A percentile compares a stretch with the other conserved stretches of the same genome.
These are phyloP conservation scores for Stenotaenia linearis DNA, from an alignment of 2,888 invertebrate genomes.

Conservation along the genomic window DNA sequence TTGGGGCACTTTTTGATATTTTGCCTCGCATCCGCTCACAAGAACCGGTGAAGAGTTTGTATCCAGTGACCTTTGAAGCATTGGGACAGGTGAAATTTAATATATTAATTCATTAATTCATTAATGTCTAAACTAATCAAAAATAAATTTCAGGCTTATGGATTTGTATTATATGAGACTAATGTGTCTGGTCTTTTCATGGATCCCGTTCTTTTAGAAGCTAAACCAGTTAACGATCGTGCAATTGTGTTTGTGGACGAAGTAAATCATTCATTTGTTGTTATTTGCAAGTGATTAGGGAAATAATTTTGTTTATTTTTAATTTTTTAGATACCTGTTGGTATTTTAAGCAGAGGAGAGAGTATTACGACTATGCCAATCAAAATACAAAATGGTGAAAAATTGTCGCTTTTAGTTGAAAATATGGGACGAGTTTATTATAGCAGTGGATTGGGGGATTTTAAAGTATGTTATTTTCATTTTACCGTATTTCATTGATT, in stretches of 20 bases:
- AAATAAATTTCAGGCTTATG: conserved; percentile 48
- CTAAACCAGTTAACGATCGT: conserved; percentile 60
- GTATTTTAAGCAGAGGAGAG: conserved; percentile 43
- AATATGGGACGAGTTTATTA: conserved; percentile 78
- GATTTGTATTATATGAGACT: conserved; percentile 61
- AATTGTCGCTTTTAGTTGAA: conserved; percentile 56
- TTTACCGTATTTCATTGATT: no score
- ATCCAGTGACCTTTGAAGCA: conserved; percentile 59
- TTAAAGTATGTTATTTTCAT: conserved; percentile 38
- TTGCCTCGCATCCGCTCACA: conserved; percentile 17
- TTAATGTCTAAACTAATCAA: not conserved
- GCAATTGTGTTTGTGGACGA: conserved; percentile 63
- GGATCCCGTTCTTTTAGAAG: conserved; percentile 51
- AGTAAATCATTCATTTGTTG: conserved; percentile 43
- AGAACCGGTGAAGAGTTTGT: conserved; percentile 27
- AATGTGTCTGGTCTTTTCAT: conserved; percentile 44
- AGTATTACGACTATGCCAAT: conserved; percentile 43
- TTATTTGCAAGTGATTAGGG: no score
- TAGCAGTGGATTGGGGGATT: conserved; percentile 42
- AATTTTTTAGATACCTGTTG: conserved; percentile 40
- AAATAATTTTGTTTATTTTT: not conserved
- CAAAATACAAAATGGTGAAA: no score
- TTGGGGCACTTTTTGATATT: conserved; percentile 38
- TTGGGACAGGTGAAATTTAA: conserved; percentile 52
- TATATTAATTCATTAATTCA: not conserved